Conservation (phyloP, 2,113 vertebrate genomes). For the Amia ocellicauda region DNA sequence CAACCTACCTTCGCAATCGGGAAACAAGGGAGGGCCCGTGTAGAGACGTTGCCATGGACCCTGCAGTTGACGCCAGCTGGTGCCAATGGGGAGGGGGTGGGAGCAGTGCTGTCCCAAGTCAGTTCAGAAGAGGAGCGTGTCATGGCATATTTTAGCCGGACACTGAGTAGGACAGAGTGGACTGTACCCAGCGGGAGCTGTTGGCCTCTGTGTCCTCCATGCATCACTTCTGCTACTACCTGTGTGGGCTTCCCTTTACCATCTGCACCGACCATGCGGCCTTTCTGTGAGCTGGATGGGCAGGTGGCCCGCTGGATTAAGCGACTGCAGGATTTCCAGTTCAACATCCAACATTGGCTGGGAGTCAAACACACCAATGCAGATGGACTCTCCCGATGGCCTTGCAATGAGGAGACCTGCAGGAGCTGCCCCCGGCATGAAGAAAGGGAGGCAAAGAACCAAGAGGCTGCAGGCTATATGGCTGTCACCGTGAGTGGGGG, state of each 20-base stretch:
- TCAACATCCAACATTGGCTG: not conserved
- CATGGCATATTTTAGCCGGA: not conserved
- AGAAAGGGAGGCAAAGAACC: not conserved
- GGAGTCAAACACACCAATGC: not conserved
- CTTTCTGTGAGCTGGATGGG: not conserved
- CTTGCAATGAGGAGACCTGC: not conserved
- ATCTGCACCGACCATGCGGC: not conserved
- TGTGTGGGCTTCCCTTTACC: not conserved
- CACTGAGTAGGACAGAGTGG: not conserved
- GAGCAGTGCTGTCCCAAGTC: conserved; percentile 4
- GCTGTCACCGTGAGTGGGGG: too few species aligned
- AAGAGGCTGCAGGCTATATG: not conserved
- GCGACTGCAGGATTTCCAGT: not conserved
- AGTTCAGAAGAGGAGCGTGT: not conserved
- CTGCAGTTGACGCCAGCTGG: too few species aligned
- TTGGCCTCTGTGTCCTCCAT: not conserved
- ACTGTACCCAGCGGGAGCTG: not conserved
- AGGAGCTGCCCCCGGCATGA: not conserved
- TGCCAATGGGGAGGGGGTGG: not conserved
- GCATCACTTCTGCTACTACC: not conserved
- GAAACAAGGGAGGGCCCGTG: too few species aligned
- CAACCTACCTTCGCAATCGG: too few species aligned
- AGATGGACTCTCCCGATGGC: not conserved
- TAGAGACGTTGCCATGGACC: too few species aligned
- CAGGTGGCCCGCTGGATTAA: conserved; percentile 1